These are phyloP conservation scores for Drosophila nr. perissopoda DNA, from an alignment of 2,888 invertebrate genomes.

Conservation along the genomic window DNA sequence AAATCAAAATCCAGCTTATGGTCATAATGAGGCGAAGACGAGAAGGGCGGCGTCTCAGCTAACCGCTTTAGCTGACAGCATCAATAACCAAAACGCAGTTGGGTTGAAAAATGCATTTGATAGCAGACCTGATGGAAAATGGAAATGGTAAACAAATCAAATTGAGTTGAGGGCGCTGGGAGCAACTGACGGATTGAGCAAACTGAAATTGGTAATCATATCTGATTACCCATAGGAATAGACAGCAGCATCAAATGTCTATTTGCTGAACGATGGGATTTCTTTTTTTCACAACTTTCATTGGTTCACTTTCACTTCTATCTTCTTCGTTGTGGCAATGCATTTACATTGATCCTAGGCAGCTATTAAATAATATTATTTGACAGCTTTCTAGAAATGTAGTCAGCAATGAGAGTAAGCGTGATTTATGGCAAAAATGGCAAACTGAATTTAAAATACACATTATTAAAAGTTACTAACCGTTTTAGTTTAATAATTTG, in stretches of 20 bases:
- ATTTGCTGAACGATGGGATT: background rate
- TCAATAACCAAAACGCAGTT: conserved; percentile 1
- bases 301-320: background rate
- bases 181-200: conserved; percentile 1
- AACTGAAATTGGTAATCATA: conserved; percentile 18
- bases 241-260: background rate
- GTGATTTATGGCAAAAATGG: background rate
- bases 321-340: background rate
- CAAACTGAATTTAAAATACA: background rate
- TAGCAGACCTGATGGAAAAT: conserved; percentile 12
- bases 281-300: background rate
- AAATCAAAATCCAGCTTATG: conserved; percentile 9
- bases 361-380: background rate
- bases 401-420: background rate
- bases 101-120: conserved; percentile 40
- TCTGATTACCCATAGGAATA: conserved; percentile 10
- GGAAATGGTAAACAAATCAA: conserved; percentile 28
- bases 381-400: background rate
- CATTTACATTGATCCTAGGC: background rate
- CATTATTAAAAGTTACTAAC: background rate
- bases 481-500: background rate
- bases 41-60: background rate
- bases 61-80: background rate
- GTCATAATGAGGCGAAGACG: conserved; percentile 26
- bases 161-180: conserved; percentile 11